A percentile compares a stretch with the other conserved stretches of the same genome.
Conservation (phyloP, 2,113 vertebrate species). For the Pontoporia blainvillei region DNA sequence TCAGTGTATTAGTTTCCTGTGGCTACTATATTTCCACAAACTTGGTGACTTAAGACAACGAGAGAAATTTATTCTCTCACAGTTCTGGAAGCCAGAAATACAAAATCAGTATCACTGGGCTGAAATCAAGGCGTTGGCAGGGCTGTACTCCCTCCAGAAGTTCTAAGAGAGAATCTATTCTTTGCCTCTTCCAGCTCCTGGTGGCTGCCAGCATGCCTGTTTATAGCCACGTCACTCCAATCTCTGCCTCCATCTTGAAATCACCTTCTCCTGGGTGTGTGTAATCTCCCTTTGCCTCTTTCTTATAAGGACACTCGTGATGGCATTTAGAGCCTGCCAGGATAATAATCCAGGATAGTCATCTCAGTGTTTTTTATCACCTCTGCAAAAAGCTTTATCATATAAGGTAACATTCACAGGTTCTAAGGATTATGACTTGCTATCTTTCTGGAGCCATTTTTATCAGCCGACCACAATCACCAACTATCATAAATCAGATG, state of each 20-base stretch:
- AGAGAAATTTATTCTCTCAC: background rate
- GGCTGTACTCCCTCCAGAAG: background rate
- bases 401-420: background rate
- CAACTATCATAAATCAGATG: background rate
- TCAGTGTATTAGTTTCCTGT: background rate
- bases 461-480: background rate
- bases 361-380: background rate
- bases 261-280: background rate
- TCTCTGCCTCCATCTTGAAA: background rate
- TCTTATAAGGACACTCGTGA: no score
- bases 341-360: no score
- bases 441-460: background rate
- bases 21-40: background rate
- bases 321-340: no score
- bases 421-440: background rate
- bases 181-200: background rate
- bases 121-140: background rate
- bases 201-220: background rate
- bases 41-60: background rate
- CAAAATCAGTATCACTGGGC: background rate
- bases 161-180: background rate
- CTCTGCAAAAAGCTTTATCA: background rate
- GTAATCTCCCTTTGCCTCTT: no score
- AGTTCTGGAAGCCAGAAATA: background rate
- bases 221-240: background rate